Conservation (phyloP, 1,140 invertebrate genomes). For the Prorops nasuta region DNA sequence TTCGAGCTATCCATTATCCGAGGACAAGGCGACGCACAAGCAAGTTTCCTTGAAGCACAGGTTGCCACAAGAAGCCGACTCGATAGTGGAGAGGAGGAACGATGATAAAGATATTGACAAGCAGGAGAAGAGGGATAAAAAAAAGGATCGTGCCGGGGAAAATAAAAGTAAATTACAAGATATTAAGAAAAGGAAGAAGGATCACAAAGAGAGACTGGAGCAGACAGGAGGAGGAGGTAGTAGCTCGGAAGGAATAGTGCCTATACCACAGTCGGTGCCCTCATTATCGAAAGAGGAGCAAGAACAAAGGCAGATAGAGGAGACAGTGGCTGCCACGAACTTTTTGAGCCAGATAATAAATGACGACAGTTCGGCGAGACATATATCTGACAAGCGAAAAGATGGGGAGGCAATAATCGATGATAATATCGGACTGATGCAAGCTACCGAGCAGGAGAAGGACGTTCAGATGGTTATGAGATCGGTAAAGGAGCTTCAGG, state of each 20-base stretch:
- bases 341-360: conserved; percentile 57
- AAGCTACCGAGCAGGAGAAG: conserved; percentile 42
- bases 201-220: conserved; percentile 31
- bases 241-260: conserved; percentile 15
- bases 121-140: conserved; percentile 39
- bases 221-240: conserved; percentile 17
- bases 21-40: conserved; percentile 16
- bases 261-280: conserved; percentile 20
- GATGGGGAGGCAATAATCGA: conserved; percentile 28
- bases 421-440: conserved; percentile 24
- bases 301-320: conserved; percentile 48
- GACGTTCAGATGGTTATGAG: conserved; percentile 51
- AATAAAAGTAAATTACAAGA: conserved; percentile 41
- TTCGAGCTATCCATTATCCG: conserved; percentile 11
- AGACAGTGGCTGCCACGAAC: conserved; percentile 55
- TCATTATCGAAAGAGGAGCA: conserved; percentile 41
- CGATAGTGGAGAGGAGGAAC: conserved; percentile 19
- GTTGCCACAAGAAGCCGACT: conserved; percentile 23
- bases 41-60: conserved; percentile 33
- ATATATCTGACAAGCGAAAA: conserved; percentile 29
- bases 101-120: conserved; percentile 21
- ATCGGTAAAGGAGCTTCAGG: conserved; percentile 42
- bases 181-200: conserved; percentile 33
- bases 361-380: conserved; percentile 29
- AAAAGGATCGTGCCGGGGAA: conserved; percentile 32